Evolutionary conservation across 2,113 vertebrate species (phyloP), one percentile per base, ranked within the genome.

Genomic region (Lasiurus cinereus): DNA sequence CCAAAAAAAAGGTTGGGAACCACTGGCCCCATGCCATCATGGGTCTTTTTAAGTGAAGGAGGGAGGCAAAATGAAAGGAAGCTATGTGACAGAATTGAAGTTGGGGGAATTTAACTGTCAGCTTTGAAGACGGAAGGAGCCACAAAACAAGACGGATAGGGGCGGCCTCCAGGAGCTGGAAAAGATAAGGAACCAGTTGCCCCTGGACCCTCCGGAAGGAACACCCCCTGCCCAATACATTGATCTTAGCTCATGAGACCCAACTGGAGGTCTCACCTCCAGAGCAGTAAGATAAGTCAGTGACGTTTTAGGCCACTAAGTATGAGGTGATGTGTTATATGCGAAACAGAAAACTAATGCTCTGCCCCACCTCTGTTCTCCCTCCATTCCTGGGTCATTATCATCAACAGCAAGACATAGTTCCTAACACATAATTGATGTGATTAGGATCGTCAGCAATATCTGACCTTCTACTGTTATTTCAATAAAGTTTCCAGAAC

Each of bases 31-130:
- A 1, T 5, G 52, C 66, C 12, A 73, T 36, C 69, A 78, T 18
- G n/a, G 29, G 22, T 83, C 31, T 67, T 72, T 27, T 0, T 21
- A 46, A 54, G 50, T 14, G 27, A 39, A 91, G 69, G 85, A n/a
- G 27, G 48, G 50, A 94, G 48, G 24, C 36, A 33, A 16, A 18
- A 12, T 10, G 54, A 84, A 39, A 82, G 31, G 79, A 24, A 64
- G 69, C 33, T 39, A 31, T 0, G 4, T 2, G 39, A n/a, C 14
- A 59, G 69, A 33, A 8, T 3, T 48, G 48, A 43, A 88, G 29
- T 0, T 21, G 50, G 24, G 66, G 36, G 85, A 43, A 21, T 29
- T 5, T 0, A 0, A 18, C 1, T 12, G 1, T 14, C 31, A 66
- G 59, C 67, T 50, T 6, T 92, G 82, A n/a, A 33, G 80, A 39